Base-by-base conservation (phyloP, 1,140 invertebrate genomes). In the Coboldia fuscipes region DNA sequence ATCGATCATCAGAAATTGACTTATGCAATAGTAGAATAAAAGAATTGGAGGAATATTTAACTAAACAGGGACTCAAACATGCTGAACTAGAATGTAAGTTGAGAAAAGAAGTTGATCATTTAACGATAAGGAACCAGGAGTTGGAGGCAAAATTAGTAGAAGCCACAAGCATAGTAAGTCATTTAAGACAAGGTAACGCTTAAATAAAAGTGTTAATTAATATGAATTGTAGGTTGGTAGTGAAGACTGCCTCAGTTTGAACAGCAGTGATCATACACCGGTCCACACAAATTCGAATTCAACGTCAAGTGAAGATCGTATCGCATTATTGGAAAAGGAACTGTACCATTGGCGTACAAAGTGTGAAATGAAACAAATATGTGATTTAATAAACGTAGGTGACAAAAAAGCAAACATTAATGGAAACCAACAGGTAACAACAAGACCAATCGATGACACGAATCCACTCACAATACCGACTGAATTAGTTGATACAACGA, bases 1-100 rank as follows among this genome's bases (percentile, higher is more conserved):
- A 81, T 44, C 79, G 75, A 52, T 70, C 75, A 34, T 68, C 67
- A 36, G 74, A 80, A 55, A 60, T 82, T 34, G 64, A 68, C 37
- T 61, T 66, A 39, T 57, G 74, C 17, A 65, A 62, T 35, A 66
- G 74, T 10, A 63, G 65, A 34, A 61, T 79, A 38, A 62, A 68
- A 24, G 63, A 70, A 40, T 58, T 78, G 28, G 70, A 79, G 45
- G 64, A 62, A 42, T 70, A 70, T 38, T 47, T 79, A 23, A 60
- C 61, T 34, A 62, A 70, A 41, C 58, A 62, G 30, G 66, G 72
- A 39, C 65, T 57, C 24, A 56, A 63, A 16, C 58, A 58, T 30
- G 47, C 55, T 24, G 64, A 66, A 29, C 41, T 57, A 6, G 62
- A 66, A 27, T 58, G 52, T 22, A 62, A 60, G 30, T 48, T 58